Base-by-base conservation (phyloP, 1,140 invertebrate genomes). In the Conopomorpha cramerella region DNA sequence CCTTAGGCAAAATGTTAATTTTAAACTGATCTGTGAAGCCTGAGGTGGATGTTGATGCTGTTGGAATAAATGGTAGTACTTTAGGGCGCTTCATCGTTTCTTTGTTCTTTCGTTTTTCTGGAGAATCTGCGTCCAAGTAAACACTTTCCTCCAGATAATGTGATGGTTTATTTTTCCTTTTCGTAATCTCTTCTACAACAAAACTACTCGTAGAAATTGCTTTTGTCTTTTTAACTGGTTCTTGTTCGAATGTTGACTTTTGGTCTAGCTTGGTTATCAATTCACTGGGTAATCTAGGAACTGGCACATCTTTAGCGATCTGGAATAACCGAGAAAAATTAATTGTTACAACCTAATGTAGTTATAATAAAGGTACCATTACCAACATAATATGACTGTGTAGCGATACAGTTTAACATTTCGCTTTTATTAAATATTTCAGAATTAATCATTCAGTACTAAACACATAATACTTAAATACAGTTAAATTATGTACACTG, bases 81-180 rank as follows among this genome's bases (percentile, higher is more conserved):
- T 65, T 66, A 11, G 65, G 63, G 16, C 55, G 60, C 30, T 52
- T 54, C 11, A 58, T 39, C 4, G 34, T 44, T 36, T 16, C 29
- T 35, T 59, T 68, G 17, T 44, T 38, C 41, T 62, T 67, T 38
- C 62, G 57, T 2, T 11, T 15, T 12, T 45, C 27, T 15, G 30
- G 32, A 2, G 41, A 29, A n/a, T 52, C 50, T 11, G 51, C 45
- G 11, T 65, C 55, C 10, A 73, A 11, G 44, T 63, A 71, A 35
- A 74, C 41, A 44, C 64, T 74, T 35, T 74, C 58, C 59, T 74
- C 68, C 17, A 74, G 42, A 46, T 61, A 74, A 16, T 57, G 58
- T 16, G 68, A 74, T 11, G 68, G 70, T 41, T 70, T 74, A 29
- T 45, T 63, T 36, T 39, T 61, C 7, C 37, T 43, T 25, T 45